Base-by-base conservation (phyloP, 1,140 invertebrate species). In the Teleopsis dalmanni region DNA sequence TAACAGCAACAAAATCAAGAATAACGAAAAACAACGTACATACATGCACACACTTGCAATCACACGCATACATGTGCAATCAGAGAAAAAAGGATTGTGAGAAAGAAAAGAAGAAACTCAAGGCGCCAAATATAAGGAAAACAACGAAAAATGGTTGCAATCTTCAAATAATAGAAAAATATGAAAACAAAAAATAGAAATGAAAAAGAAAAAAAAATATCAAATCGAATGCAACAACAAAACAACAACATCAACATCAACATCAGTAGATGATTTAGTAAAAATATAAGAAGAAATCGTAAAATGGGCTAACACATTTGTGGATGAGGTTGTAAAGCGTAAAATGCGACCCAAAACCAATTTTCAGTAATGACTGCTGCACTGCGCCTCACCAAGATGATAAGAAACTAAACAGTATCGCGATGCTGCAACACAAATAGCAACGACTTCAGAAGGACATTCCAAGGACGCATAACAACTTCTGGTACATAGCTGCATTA, bases 341-440 rank as follows among this genome's bases (percentile, higher is more conserved):
- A 6, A 46, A 35, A 46, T 46, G 44, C 33, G 19, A 18, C 33
- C 13, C 31, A 46, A 46, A 46, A 46, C 44, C 44, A 46, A 46
- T 46, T 46, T 46, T 33, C 44, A 22, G 31, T 46, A 46, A 46
- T 46, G 44, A 46, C 44, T 46, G 33, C 29, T 46, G 44, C 44
- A 11, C 37, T 23, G 25, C 14, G 35, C 35, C 35, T 16, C 35
- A 18, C 16, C 21, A 16, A 4, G 26, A 31, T 11, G 41, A 5
- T 7, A 4, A 13, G 18, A 25, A 3, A 18, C 31, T 10, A 16
- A 19, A 31, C 7, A 29, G 22, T 11, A 19, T 29, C 21, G 41
- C n/a, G 31, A 43, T 14, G 14, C 25, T 29, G 41, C 41, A 10
- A 11, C 27, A 43, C 27, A 29, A 27, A 25, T 22, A 46, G 33